phyloP scores from a whole-genome alignment of 2,113 vertebrate species.

The Scomber scombrus region DNA sequence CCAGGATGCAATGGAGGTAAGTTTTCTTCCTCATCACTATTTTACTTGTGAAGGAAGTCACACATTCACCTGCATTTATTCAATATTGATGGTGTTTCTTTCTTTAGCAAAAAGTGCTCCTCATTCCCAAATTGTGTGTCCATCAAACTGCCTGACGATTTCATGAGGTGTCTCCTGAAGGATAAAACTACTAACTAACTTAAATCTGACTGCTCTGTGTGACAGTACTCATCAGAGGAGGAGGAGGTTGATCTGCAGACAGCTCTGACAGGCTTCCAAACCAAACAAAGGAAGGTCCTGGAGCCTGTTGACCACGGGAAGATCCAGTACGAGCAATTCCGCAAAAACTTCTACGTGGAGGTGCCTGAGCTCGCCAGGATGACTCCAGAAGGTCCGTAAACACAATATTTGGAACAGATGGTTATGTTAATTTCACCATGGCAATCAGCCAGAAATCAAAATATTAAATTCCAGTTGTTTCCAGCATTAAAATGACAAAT shows the following conservation, averaged over 20 bases:
- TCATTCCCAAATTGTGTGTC: background rate
- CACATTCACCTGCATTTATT: background rate
- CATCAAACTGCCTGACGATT: background rate
- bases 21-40: background rate
- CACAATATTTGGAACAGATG: background rate
- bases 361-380: conserved; percentile 97
- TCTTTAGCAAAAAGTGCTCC: background rate
- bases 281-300: conserved; percentile 96
- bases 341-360: conserved; percentile 99
- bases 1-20: conserved; percentile 99
- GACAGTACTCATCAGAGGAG: conserved; percentile 98
- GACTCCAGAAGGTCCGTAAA: conserved; percentile 89
- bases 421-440: no score
- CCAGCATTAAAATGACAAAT: no score
- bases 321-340: conserved; percentile 95
- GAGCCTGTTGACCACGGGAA: conserved; percentile 98
- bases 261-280: conserved; percentile 97
- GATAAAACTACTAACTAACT: background rate
- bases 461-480: no score
- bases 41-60: background rate
- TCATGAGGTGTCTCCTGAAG: background rate
- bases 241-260: conserved; percentile 98
- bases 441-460: no score
- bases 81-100: background rate
- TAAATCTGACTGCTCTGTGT: conserved; percentile 1